Evolutionary conservation across 2,888 invertebrate genomes (phyloP).

Genomic region (Conus canariensis): DNA sequence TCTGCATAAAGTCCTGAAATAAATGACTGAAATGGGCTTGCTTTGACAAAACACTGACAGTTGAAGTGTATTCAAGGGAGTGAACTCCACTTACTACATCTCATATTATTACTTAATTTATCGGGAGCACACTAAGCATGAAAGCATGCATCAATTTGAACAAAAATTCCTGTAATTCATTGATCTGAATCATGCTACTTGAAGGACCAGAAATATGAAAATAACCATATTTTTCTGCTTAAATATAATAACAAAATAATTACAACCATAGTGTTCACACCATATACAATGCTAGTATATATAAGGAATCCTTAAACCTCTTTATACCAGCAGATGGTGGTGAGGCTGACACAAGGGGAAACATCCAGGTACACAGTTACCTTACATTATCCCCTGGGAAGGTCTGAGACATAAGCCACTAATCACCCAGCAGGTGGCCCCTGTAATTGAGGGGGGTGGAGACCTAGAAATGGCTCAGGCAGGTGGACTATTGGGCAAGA

Average conservation of each 20-base stretch:
- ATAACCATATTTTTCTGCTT: neutral
- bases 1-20: no score
- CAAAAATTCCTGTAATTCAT: no score
- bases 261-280: neutral
- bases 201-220: neutral
- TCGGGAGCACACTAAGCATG: no score
- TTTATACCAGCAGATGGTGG: conserved; percentile 54
- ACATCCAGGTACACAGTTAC: conserved; percentile 60
- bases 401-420: conserved; percentile 71
- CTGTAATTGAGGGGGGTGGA: conserved; percentile 58
- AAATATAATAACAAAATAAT: neutral
- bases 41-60: no score
- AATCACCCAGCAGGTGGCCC: conserved; percentile 65
- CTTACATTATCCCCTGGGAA: conserved; percentile 67
- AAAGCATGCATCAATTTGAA: no score
- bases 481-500: conserved; percentile 36
- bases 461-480: conserved; percentile 62
- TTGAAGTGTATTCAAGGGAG: no score
- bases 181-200: neutral
- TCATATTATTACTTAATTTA: no score
- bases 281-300: neutral
- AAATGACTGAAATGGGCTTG: no score
- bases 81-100: no score
- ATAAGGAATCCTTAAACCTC: neutral
- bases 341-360: conserved; percentile 70